Conservation (phyloP, 37 sponge, comb jelly and placozoan species). For the Tethya wilhelma region DNA sequence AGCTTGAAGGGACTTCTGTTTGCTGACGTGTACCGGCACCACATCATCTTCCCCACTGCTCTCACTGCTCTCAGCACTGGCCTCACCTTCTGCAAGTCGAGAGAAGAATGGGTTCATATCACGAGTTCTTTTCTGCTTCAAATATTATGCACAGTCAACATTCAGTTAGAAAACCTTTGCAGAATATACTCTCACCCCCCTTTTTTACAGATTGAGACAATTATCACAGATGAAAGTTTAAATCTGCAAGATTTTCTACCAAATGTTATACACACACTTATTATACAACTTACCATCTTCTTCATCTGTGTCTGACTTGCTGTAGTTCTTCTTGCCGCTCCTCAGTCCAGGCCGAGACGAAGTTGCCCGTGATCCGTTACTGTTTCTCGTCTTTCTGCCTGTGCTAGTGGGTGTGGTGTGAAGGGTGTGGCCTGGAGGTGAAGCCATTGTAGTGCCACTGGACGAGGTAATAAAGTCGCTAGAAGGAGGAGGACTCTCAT, state of each 20-base stretch:
- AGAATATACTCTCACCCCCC: too few species aligned
- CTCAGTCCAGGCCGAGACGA: conserved; percentile 35
- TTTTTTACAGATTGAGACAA: too few species aligned
- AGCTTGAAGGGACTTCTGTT: conserved; percentile 42
- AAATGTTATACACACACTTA: conserved; percentile 1
- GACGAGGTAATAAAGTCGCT: neutral
- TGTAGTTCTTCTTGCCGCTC: conserved; percentile 53
- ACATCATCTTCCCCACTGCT: conserved; percentile 33
- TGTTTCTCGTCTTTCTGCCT: conserved; percentile 63
- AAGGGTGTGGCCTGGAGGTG: neutral
- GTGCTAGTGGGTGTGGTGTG: conserved; percentile 9
- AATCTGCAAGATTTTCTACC: too few species aligned
- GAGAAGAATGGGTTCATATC: too few species aligned
- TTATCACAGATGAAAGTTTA: too few species aligned
- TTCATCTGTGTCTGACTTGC: conserved; percentile 46
- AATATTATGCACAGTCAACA: too few species aligned
- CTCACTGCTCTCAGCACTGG: conserved; percentile 42
- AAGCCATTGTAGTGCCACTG: too few species aligned
- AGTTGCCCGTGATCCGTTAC: conserved; percentile 41
- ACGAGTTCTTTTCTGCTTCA: too few species aligned
- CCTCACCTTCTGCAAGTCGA: conserved; percentile 23
- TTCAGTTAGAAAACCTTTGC: too few species aligned
- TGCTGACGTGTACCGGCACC: neutral
- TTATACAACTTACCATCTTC: conserved; percentile 33
- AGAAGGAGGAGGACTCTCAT: conserved; percentile 23